Percentiles rank a stretch among this genome's conserved stretches.
phyloP scores from a whole-genome alignment of 2,797 vertebrate genomes.

The Rachycentron canadum region DNA sequence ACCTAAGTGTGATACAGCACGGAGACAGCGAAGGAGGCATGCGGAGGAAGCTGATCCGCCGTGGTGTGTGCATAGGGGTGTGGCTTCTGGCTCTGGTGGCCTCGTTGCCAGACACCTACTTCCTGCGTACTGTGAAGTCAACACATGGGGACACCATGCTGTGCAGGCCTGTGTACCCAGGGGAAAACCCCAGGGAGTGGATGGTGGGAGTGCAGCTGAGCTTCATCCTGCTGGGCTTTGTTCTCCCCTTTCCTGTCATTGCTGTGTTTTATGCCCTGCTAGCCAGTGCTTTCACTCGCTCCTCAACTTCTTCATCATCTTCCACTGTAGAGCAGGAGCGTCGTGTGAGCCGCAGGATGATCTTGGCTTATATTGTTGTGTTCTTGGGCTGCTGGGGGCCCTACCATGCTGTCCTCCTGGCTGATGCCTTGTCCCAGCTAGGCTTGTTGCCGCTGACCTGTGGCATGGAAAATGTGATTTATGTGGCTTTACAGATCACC shows the following conservation, averaged over 20 bases:
- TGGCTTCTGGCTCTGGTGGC: slow-evolving; percentile 93
- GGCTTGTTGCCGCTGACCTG: slow-evolving; percentile 91
- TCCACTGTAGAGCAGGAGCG: slow-evolving; percentile 88
- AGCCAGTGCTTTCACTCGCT: slow-evolving; percentile 83
- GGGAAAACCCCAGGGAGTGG: slow-evolving; percentile 92
- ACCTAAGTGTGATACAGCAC: slow-evolving; percentile 84
- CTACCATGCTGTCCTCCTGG: slow-evolving; percentile 90
- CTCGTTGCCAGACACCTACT: slow-evolving; percentile 94
- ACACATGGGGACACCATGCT: slow-evolving; percentile 87
- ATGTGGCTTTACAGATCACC: slow-evolving; percentile 91
- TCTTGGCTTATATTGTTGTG: slow-evolving; percentile 94
- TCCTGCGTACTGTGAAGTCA: slow-evolving; percentile 89
- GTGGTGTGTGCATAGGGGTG: slow-evolving; percentile 87
- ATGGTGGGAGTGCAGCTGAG: slow-evolving; percentile 94
- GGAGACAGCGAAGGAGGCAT: slow-evolving; percentile 69
- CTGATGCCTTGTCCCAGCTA: slow-evolving; percentile 90
- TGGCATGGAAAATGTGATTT: slow-evolving; percentile 91
- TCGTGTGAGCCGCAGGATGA: slow-evolving; percentile 90
- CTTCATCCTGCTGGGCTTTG: slow-evolving; percentile 93
- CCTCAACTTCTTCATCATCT: slow-evolving; percentile 79
- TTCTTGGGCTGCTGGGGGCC: slow-evolving; percentile 97
- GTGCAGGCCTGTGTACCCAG: slow-evolving; percentile 92
- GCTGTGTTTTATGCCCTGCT: slow-evolving; percentile 92
- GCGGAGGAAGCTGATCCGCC: slow-evolving; percentile 85
- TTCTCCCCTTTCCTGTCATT: slow-evolving; percentile 93